These are phyloP conservation scores for Nestor notabilis DNA, from an alignment of 2,113 vertebrate genomes.

Conservation along the genomic window DNA sequence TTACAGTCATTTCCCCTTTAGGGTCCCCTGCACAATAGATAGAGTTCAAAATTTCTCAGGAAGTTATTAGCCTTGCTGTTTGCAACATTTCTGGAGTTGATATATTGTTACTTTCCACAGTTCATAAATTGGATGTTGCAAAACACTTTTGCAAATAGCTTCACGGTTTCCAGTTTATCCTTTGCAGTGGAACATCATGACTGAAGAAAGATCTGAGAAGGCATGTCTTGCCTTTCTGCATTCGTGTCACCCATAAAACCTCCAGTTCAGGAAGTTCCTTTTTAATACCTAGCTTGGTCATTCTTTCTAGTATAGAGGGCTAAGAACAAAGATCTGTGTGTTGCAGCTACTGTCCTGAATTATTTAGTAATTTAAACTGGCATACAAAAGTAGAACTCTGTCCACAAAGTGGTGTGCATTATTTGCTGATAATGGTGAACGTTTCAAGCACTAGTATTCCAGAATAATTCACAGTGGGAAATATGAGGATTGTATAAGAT, in stretches of 20 bases:
- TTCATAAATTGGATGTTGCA: neutral
- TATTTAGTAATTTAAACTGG: neutral
- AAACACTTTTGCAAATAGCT: neutral
- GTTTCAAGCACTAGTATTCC: neutral
- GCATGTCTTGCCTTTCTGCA: neutral
- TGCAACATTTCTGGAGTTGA: neutral
- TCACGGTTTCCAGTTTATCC: neutral
- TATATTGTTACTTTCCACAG: neutral
- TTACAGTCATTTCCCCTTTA: neutral
- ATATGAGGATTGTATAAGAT: neutral
- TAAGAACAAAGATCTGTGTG: neutral
- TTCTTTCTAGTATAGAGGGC: neutral
- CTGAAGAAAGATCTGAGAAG: neutral
- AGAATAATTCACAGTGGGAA: neutral
- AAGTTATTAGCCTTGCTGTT: neutral
- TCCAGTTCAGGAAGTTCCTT: neutral
- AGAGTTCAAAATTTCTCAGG: neutral
- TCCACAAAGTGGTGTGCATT: neutral
- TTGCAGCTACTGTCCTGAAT: neutral
- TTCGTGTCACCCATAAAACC: neutral
- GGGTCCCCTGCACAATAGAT: neutral
- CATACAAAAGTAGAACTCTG: neutral
- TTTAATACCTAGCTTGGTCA: neutral
- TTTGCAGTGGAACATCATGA: neutral
- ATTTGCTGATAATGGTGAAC: neutral